Evolutionary conservation across 2,888 invertebrate species (phyloP).

Genomic region (Chaitophorus viminalis): DNA sequence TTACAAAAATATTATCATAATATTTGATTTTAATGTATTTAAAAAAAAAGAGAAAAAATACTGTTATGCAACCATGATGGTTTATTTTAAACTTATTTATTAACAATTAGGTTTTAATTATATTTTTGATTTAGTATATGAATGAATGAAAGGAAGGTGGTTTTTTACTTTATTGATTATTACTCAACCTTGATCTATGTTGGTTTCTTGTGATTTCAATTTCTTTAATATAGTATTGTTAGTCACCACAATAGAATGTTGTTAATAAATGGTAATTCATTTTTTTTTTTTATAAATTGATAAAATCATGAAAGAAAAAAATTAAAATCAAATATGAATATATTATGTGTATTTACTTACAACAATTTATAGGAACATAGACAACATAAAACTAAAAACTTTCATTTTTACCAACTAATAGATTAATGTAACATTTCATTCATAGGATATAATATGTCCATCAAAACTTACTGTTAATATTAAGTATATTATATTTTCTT

Average conservation of each 20-base stretch:
- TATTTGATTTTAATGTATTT: no score
- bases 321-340: constrained; percentile 3
- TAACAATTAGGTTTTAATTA: no score
- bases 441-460: neutral
- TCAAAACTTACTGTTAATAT: neutral
- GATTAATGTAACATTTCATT: neutral
- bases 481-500: neutral
- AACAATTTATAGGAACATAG: neutral
- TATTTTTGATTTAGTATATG: neutral
- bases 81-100: no score
- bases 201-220: neutral
- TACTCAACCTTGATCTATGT: neutral
- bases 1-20: no score
- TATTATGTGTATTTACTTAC: neutral
- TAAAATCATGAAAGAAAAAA: constrained; percentile 7
- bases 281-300: neutral
- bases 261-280: neutral
- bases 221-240: neutral
- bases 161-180: neutral
- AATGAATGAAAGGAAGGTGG: neutral
- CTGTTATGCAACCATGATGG: no score
- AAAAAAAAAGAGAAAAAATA: no score
- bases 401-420: neutral
- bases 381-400: neutral
- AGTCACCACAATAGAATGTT: neutral